Evolutionary conservation across 2,888 invertebrate genomes (phyloP).

Genomic region (Melinopterus prodromus): DNA sequence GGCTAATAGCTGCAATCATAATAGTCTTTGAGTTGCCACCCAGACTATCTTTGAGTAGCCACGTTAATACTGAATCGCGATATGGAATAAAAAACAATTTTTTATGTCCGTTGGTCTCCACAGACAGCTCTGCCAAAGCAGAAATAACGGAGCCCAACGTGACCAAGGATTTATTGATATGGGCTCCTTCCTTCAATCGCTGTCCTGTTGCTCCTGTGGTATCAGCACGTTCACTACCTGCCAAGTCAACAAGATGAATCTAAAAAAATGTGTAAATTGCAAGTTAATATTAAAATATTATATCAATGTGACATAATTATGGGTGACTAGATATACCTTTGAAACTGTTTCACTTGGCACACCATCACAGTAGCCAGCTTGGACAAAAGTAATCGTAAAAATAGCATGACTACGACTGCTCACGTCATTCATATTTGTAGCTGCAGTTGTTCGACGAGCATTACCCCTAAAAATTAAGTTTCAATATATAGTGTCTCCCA

Average conservation of each 20-base stretch:
- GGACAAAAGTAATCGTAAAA: conserved; percentile 89
- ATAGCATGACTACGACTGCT: conserved; percentile 92
- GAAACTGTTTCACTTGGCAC: conserved; percentile 91
- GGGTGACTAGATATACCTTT: conserved; percentile 64
- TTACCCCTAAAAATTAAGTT: conserved; percentile 71
- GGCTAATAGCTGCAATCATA: conserved; percentile 85
- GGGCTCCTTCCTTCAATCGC: conserved; percentile 87
- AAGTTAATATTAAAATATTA: conserved; percentile 25
- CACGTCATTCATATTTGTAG: conserved; percentile 92
- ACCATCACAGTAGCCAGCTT: conserved; percentile 85
- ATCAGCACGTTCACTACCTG: conserved; percentile 89
- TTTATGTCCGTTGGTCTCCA: conserved; percentile 48
- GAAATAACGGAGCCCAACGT: conserved; percentile 90
- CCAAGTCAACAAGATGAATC: conserved; percentile 87
- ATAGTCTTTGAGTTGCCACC: conserved; percentile 92
- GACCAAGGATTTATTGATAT: conserved; percentile 90
- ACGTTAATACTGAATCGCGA: conserved; percentile 87
- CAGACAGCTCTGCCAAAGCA: conserved; percentile 77
- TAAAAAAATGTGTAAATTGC: conserved; percentile 39
- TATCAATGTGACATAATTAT: conserved; percentile 8
- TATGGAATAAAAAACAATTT: conserved; percentile 80
- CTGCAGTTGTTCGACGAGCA: conserved; percentile 83
- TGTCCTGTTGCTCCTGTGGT: conserved; percentile 92
- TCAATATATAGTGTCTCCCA: conserved; percentile 13
- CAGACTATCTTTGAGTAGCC: conserved; percentile 87